These are phyloP conservation scores for Drosophila mimica DNA, from an alignment of 2,888 invertebrate genomes.

Conservation along the genomic window DNA sequence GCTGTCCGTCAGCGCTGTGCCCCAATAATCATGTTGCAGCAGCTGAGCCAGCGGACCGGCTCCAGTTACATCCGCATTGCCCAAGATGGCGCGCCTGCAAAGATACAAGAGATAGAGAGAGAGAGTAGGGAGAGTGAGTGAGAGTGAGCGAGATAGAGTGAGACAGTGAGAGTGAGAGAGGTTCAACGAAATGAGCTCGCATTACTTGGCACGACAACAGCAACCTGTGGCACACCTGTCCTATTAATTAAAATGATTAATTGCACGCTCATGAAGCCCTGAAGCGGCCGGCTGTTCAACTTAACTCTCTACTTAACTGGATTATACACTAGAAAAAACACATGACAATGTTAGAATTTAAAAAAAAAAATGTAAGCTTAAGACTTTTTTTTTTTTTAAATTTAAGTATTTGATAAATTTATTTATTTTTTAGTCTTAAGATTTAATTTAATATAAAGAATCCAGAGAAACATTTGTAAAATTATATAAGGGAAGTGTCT, in stretches of 20 bases:
- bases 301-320: constrained; percentile 7
- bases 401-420: too few relatives aligned
- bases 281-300: constrained; percentile 15
- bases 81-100: constrained; percentile 94
- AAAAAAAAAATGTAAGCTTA: not conserved
- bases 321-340: constrained; percentile 1
- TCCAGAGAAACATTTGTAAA: not conserved
- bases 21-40: constrained; percentile 98
- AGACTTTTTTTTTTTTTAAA: not conserved
- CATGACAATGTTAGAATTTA: not conserved
- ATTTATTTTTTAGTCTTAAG: too few relatives aligned
- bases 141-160: constrained; percentile 65
- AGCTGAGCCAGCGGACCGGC: constrained; percentile 87
- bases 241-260: constrained; percentile 81
- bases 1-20: constrained; percentile 94
- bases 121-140: constrained; percentile 70
- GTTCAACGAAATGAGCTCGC: constrained; percentile 42
- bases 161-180: constrained; percentile 34
- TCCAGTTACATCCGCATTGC: constrained; percentile 95
- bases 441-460: not conserved
- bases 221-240: constrained; percentile 79
- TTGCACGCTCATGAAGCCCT: constrained; percentile 36
- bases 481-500: not conserved
- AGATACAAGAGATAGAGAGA: constrained; percentile 65
- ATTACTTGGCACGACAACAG: constrained; percentile 51